Conservation (phyloP, 2,888 invertebrate species). For the Parasteatoda lunata region DNA sequence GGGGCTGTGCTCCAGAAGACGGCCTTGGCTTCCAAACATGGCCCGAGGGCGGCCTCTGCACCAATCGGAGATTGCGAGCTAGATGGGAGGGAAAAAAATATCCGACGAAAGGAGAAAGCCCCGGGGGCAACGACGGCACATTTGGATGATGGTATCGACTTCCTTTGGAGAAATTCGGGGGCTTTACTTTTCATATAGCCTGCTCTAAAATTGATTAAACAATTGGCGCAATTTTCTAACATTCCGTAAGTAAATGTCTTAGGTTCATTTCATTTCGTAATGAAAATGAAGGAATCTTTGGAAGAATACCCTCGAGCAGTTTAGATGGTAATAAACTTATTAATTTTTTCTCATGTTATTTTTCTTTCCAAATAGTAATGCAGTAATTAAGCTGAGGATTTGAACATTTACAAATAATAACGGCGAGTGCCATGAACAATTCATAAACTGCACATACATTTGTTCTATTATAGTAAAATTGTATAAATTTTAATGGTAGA, state of each 20-base stretch:
- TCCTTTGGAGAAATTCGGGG: constrained; percentile 53
- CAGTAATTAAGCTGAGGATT: too few relatives aligned
- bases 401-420: too few relatives aligned
- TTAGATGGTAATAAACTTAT: background rate
- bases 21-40: constrained; percentile 60
- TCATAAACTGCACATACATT: too few relatives aligned
- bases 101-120: constrained; percentile 22
- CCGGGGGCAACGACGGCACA: constrained; percentile 39
- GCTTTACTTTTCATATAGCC: constrained; percentile 24
- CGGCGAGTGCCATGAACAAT: too few relatives aligned
- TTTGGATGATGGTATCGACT: constrained; percentile 60
- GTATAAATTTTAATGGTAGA: too few relatives aligned
- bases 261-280: constrained; percentile 14
- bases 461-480: too few relatives aligned
- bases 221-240: constrained; percentile 25
- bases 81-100: constrained; percentile 45
- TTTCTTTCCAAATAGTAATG: too few relatives aligned
- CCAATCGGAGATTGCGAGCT: constrained; percentile 50
- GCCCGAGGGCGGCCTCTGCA: constrained; percentile 42
- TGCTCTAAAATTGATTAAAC: constrained; percentile 45
- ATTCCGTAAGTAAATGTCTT: constrained; percentile 9
- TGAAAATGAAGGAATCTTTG: background rate
- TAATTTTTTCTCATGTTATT: too few relatives aligned
- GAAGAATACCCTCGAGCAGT: background rate
- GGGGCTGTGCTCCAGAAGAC: constrained; percentile 41